Percentiles rank a stretch among this genome's conserved stretches.
Conservation (phyloP, 2,113 vertebrate genomes). For the Menura novaehollandiae region DNA sequence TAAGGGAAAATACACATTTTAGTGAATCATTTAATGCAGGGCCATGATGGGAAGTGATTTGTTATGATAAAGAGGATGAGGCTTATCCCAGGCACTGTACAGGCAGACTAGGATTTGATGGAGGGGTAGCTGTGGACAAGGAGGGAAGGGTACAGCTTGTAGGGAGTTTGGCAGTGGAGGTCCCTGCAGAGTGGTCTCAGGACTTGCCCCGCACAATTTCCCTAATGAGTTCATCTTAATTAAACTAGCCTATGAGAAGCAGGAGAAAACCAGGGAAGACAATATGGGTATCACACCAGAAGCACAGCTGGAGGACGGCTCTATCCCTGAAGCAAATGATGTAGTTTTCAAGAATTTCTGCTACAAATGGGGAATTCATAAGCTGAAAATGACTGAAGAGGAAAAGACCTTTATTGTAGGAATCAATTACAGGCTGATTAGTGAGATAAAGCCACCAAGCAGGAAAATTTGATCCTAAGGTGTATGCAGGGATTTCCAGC, state of each 20-base stretch:
- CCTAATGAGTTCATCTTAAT: not conserved
- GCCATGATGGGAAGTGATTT: not conserved
- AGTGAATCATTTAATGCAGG: not conserved
- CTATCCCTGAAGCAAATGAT: not conserved
- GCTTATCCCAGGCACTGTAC: not conserved
- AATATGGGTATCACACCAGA: not conserved
- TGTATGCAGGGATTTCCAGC: not conserved
- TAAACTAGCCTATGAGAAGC: not conserved
- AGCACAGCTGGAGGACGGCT: not conserved
- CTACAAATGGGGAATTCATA: not conserved
- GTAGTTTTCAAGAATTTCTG: not conserved
- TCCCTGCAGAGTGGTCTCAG: not conserved
- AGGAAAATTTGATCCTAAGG: not conserved
- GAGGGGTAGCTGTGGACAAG: not conserved
- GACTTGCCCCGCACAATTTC: not conserved
- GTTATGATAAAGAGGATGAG: not conserved
- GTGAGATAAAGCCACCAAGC: not conserved
- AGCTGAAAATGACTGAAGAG: not conserved
- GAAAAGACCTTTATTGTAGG: not conserved
- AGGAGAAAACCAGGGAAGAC: not conserved
- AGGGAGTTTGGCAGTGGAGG: not conserved
- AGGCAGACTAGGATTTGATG: not conserved
- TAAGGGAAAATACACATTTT: not conserved
- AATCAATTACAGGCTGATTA: not conserved
- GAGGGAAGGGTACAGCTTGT: not conserved